phyloP scores from a whole-genome alignment of 2,797 vertebrate species.

The Morelia viridis region DNA sequence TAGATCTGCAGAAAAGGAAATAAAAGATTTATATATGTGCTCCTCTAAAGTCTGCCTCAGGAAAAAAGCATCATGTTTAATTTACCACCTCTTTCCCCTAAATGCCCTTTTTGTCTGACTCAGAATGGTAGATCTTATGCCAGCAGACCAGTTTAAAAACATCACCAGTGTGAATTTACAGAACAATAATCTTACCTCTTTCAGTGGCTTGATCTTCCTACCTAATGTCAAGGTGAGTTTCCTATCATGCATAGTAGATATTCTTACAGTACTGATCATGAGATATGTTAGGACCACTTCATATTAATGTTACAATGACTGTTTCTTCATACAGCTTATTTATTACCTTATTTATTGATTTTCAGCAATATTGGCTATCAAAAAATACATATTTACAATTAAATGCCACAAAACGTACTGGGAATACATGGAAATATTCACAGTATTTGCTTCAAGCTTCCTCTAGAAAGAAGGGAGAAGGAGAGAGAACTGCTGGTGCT shows the following conservation, averaged over 20 bases:
- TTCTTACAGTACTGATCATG: not conserved
- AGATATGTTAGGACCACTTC: not conserved
- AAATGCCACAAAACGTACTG: not conserved
- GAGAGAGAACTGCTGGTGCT: not conserved
- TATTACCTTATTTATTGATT: not conserved
- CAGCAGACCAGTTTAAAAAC: constrained; percentile 77
- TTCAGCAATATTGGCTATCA: not conserved
- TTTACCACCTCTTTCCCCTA: not conserved
- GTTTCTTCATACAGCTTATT: not conserved
- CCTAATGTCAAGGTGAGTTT: constrained; percentile 79
- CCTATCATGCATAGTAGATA: not conserved
- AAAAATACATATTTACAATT: not conserved
- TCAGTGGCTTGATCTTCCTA: constrained; percentile 85
- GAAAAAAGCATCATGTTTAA: not conserved
- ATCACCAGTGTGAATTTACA: constrained; percentile 80
- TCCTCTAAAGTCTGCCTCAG: not conserved
- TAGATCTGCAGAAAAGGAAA: not conserved
- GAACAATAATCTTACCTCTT: constrained; percentile 84
- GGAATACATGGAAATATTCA: not conserved
- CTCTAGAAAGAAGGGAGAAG: not conserved
- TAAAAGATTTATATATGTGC: not conserved
- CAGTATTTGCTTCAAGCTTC: not conserved
- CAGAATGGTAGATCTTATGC: constrained; percentile 80
- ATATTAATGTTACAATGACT: not conserved
- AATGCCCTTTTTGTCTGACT: constrained; percentile 19